A percentile compares a stretch with the other conserved stretches of the same genome.
These are phyloP conservation scores for Apaloderma vittatum DNA, from an alignment of 2,113 vertebrate species.

Conservation along the genomic window DNA sequence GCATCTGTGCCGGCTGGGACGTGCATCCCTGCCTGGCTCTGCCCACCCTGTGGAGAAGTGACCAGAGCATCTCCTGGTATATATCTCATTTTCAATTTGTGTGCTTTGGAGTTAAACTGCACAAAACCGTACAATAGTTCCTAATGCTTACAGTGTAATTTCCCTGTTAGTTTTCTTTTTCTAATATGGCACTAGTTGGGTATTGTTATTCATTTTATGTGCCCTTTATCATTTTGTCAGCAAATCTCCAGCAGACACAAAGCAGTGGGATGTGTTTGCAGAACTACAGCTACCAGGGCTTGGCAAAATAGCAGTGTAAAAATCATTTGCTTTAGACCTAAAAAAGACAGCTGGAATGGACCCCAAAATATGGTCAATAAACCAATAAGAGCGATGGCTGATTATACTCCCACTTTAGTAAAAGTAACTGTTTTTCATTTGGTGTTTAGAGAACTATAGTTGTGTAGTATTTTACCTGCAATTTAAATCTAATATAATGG, in stretches of 20 bases:
- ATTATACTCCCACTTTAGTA: slow-evolving; percentile 53
- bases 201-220: slow-evolving; percentile 3
- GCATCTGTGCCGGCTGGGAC: fast-evolving
- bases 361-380: slow-evolving; percentile 68
- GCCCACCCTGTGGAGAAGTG: fast-evolving
- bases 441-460: slow-evolving; percentile 59
- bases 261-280: slow-evolving; percentile 44
- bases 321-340: slow-evolving; percentile 62
- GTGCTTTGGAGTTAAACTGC: background rate
- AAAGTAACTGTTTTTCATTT: slow-evolving; percentile 66
- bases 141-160: background rate
- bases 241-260: slow-evolving; percentile 30
- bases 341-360: slow-evolving; percentile 64
- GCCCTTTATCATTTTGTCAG: slow-evolving; percentile 40
- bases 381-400: slow-evolving; percentile 62
- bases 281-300: slow-evolving; percentile 18
- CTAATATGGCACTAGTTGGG: background rate
- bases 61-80: background rate
- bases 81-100: background rate
- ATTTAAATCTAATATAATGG: slow-evolving; percentile 55
- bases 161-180: background rate
- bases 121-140: background rate
- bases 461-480: slow-evolving; percentile 13
- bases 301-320: slow-evolving; percentile 57
- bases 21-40: background rate